A percentile compares a stretch with the other conserved stretches of the same genome.
phyloP scores from a whole-genome alignment of 2,888 invertebrate genomes.

The Psococerastis gibbosa region DNA sequence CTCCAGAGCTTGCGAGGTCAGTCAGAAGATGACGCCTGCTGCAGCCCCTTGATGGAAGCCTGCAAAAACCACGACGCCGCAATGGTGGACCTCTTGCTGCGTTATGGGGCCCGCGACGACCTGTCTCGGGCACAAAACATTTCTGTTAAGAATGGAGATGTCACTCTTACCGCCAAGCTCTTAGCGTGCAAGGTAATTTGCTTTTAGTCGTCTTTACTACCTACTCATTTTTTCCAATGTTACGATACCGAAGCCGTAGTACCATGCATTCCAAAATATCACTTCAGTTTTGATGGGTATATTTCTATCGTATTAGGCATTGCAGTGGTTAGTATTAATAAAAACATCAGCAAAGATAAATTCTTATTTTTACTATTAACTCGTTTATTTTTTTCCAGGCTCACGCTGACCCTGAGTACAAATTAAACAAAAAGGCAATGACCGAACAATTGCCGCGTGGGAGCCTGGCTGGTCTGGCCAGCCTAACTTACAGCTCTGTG shows the following conservation, averaged over 20 bases:
- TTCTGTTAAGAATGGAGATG: constrained; percentile 53
- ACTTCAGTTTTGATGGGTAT: no score
- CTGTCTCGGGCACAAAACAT: constrained; percentile 63
- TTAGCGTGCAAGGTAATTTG: no score
- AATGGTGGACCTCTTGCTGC: constrained; percentile 57
- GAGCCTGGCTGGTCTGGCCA: constrained; percentile 33
- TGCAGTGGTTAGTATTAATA: no score
- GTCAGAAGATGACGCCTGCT: constrained; percentile 3
- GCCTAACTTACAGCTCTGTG: constrained; percentile 55
- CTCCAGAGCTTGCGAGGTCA: neutral
- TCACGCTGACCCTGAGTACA: constrained; percentile 78
- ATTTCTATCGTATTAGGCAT: no score
- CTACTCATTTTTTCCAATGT: neutral
- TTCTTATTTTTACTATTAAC: neutral
- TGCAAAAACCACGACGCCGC: constrained; percentile 44
- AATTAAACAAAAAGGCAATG: constrained; percentile 75
- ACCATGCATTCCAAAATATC: neutral
- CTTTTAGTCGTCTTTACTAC: constrained; percentile 29
- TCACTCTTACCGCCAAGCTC: constrained; percentile 54
- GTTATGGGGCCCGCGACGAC: constrained; percentile 72
- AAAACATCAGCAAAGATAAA: neutral
- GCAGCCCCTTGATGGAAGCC: constrained; percentile 38
- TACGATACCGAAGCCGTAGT: neutral
- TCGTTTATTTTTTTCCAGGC: constrained; percentile 31
- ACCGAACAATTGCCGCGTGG: constrained; percentile 40